Percentiles rank a stretch among this genome's conserved stretches.
Conservation (phyloP, 1,140 invertebrate species). For the Dreissena polymorpha region DNA sequence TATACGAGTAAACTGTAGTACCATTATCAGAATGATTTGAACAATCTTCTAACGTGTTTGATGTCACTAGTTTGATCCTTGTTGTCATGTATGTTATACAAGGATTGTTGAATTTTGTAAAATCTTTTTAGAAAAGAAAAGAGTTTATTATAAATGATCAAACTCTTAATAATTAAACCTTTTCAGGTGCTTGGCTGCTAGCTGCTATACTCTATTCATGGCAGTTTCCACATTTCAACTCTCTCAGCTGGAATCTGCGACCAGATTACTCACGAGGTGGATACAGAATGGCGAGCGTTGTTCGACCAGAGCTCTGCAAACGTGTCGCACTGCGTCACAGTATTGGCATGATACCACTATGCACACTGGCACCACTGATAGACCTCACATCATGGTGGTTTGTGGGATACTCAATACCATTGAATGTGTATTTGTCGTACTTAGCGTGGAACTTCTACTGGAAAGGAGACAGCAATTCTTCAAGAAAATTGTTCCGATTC, state of each 20-base stretch:
- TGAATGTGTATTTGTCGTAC: conserved; percentile 96
- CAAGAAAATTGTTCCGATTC: conserved; percentile 95
- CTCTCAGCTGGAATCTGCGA: conserved; percentile 62
- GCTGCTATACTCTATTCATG: conserved; percentile 96
- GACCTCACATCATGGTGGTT: conserved; percentile 96
- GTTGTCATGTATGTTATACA: no score
- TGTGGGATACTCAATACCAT: conserved; percentile 91
- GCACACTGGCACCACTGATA: conserved; percentile 87
- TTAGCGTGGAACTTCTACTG: conserved; percentile 94
- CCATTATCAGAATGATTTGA: no score
- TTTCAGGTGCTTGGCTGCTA: conserved; percentile 89
- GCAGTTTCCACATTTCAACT: conserved; percentile 98
- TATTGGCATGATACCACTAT: conserved; percentile 87
- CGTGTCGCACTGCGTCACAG: conserved; percentile 94
- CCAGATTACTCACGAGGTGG: conserved; percentile 97
- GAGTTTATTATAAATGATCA: no score
- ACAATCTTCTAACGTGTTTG: no score
- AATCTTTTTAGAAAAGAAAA: no score
- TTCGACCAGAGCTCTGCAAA: conserved; percentile 93
- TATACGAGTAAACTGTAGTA: no score
- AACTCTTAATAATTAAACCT: background rate
- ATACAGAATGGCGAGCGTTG: conserved; percentile 98
- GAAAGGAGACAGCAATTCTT: conserved; percentile 93
- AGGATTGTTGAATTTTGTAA: no score
- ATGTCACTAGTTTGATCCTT: no score